Base-by-base conservation (phyloP, 2,113 vertebrate genomes). In the Clarias gariepinus region DNA sequence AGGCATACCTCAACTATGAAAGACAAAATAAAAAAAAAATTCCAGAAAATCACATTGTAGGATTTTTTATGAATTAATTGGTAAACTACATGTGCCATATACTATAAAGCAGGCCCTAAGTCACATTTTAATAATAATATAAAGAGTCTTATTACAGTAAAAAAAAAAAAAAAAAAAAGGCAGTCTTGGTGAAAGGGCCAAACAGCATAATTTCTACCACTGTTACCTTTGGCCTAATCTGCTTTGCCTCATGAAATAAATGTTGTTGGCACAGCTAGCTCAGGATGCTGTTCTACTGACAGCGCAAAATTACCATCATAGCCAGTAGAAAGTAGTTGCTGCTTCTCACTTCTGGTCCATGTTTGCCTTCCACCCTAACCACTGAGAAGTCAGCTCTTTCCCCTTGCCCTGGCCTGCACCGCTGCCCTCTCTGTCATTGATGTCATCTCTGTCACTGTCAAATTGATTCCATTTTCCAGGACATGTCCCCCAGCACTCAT, bases 151-250 rank as follows among this genome's bases (percentile, higher is more conserved):
- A 61, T 41, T 73, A 81, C 7, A 47, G 47, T 47, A 47, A 47
- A 47, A 47, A 47, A 47, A 47, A 47, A 47, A 7, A 41, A 41
- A 47, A 47, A 8, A 87, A 87, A 87, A 76, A 84, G 86, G 82
- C 82, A 87, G 82, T 84, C 87, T 84, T 87, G 86, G 82, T 84
- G 87, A 80, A 87, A 66, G 79, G 47, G 53, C 63, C 68, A 71
- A 19, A 19, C 52, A 74, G 73, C 92, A 91, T 15, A 7, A 77
- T 33, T 55, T 79, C 12, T 41, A 61, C 82, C n/a, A 71, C 93
- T 96, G 97, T 99, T 98, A 99, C 97, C 98, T 99, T 95, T 96
- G 97, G 95, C 97, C 98, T 96, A 97, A 97, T 96, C 99, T 98
- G 92, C 96, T 98, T 93, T 98, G 98, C 96, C 97, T 98, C 97